Conservation (phyloP, 2,888 invertebrate genomes). For the Nephrotoma guestfalica region DNA sequence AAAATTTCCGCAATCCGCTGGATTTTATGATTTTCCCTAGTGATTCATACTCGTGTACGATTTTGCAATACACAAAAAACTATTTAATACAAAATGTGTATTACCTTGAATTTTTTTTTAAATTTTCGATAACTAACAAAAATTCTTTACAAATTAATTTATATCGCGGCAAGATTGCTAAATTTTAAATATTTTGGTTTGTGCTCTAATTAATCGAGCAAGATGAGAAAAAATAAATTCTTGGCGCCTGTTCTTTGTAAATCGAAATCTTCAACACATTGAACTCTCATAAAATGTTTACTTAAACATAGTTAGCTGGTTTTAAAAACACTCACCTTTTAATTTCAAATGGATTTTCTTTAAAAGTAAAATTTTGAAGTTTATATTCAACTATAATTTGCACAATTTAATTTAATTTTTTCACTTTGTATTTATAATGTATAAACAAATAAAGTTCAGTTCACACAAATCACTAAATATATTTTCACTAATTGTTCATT, state of each 20-base stretch:
- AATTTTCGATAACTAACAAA: not conserved
- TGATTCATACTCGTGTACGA: not conserved
- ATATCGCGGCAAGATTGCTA: not conserved
- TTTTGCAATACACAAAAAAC: not conserved
- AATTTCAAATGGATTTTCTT: constrained; percentile 1
- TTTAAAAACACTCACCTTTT: not conserved
- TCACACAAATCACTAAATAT: not conserved
- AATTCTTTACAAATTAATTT: not conserved
- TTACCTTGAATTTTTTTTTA: not conserved
- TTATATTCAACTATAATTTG: not conserved
- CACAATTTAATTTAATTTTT: not conserved
- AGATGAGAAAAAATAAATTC: not conserved
- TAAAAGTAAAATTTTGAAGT: not conserved
- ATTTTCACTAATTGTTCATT: not conserved
- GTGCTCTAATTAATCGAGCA: not conserved
- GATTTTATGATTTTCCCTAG: not conserved
- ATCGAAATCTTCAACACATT: not conserved
- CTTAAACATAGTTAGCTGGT: not conserved
- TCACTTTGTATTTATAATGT: not conserved
- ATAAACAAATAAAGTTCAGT: not conserved
- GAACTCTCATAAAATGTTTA: not conserved
- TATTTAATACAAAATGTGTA: not conserved
- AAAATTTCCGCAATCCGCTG: not conserved
- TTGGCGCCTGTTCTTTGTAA: not conserved
- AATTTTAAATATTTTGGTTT: not conserved